Conservation (phyloP, 1,140 invertebrate species). For the honey bee (Apis mellifera) region Amel_HAv3.1 CM009938.2:2398501-2399000, state of each 20-base stretch:
- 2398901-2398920: background rate
- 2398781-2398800: slow-evolving; percentile 1
- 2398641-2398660: slow-evolving; percentile 14
- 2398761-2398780: background rate
- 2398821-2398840: background rate
- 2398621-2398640: background rate
- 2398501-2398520: background rate
- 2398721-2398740: slow-evolving; percentile 36
- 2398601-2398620: background rate
- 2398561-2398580: background rate
- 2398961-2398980: background rate
- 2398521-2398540: background rate
- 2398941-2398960: background rate
- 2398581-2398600: background rate
- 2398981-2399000: no score
- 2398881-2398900: no score
- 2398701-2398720: slow-evolving; percentile 29
- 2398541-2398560: background rate
- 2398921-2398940: background rate
- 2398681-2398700: slow-evolving; percentile 29
- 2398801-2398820: no score
- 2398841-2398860: no score
- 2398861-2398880: no score
- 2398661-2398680: slow-evolving; percentile 3
- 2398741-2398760: background rate